phyloP scores from a whole-genome alignment of 2,888 invertebrate species.

The Diarsia dahlii region DNA sequence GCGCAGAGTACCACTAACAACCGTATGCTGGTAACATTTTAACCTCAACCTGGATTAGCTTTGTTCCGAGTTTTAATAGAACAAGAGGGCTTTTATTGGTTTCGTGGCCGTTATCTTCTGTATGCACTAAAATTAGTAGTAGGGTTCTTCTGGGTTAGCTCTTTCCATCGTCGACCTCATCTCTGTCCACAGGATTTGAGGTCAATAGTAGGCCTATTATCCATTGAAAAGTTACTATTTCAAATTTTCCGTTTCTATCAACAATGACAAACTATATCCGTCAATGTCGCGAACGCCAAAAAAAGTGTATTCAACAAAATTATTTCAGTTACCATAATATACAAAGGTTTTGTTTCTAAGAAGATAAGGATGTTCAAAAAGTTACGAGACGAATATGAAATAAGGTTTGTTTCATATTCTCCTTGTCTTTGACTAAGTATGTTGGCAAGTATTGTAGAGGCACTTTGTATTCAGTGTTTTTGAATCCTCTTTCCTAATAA shows the following conservation, averaged over 20 bases:
- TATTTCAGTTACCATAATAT: background rate
- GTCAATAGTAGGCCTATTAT: no score
- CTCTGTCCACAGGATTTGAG: no score
- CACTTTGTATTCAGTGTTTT: slow-evolving; percentile 20
- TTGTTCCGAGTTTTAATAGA: no score
- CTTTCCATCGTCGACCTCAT: no score
- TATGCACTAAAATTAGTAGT: slow-evolving; percentile 1
- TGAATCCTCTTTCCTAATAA: slow-evolving; percentile 18
- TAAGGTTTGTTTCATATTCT: slow-evolving; percentile 47
- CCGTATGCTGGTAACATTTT: background rate
- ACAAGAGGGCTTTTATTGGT: no score
- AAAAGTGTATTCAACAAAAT: slow-evolving; percentile 5
- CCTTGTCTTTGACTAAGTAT: slow-evolving; percentile 34
- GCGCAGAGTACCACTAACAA: no score
- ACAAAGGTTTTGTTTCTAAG: slow-evolving; percentile 44
- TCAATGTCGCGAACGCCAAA: background rate
- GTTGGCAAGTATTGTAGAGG: slow-evolving; percentile 14
- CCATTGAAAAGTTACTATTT: background rate
- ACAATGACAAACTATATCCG: background rate
- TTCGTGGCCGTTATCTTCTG: background rate
- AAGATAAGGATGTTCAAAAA: slow-evolving; percentile 44
- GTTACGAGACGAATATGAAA: slow-evolving; percentile 51
- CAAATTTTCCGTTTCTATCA: background rate
- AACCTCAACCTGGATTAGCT: background rate
- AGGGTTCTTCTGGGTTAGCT: no score